Conservation (phyloP, 2,113 vertebrate genomes). For the Eudyptes chrysolophus region DNA sequence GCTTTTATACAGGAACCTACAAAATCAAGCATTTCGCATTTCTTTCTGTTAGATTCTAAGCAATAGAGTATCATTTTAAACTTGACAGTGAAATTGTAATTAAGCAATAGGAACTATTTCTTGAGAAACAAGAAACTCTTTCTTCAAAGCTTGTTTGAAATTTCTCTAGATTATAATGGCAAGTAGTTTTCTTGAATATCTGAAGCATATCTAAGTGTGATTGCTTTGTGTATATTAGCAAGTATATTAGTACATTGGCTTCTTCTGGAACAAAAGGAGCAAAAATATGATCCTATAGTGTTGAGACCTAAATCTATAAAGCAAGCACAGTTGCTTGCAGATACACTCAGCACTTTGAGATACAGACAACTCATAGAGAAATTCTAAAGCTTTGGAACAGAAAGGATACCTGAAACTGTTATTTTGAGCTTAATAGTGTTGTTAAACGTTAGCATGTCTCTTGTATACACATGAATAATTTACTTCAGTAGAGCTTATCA, state of each 20-base stretch:
- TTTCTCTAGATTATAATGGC: neutral
- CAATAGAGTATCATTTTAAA: neutral
- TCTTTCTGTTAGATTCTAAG: neutral
- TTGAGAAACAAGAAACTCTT: neutral
- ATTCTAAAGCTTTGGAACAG: neutral
- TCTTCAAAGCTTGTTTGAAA: neutral
- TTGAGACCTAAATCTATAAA: neutral
- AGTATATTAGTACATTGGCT: neutral
- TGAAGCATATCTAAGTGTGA: neutral
- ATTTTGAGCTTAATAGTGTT: neutral
- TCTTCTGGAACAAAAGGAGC: neutral
- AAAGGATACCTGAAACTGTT: neutral
- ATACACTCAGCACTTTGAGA: neutral
- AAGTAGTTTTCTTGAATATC: neutral
- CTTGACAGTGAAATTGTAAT: neutral
- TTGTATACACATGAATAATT: neutral
- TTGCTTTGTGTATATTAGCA: neutral
- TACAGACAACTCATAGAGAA: neutral
- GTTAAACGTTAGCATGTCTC: neutral
- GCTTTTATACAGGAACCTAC: neutral
- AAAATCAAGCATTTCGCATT: neutral
- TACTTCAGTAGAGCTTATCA: neutral
- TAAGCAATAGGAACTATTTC: neutral
- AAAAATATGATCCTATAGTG: neutral
- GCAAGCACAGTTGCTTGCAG: neutral